Evolutionary conservation across 30 jellyfish, hydroid and myxozoan species (phyloP).

Genomic region (Cassiopea xamachana): DNA sequence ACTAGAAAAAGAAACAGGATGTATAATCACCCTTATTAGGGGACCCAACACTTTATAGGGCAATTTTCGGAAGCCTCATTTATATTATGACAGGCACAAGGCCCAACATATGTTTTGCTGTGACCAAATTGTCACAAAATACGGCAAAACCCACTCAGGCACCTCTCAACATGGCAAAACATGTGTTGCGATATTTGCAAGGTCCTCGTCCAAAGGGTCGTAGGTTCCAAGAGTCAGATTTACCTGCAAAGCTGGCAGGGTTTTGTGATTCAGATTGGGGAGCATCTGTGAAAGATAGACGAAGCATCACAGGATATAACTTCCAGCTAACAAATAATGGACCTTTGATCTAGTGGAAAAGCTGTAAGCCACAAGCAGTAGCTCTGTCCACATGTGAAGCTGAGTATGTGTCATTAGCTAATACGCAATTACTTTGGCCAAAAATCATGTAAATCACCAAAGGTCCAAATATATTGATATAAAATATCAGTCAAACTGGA

Average conservation of each 20-base stretch:
- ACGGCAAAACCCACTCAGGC: constrained; percentile 21
- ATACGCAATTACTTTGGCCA: no score
- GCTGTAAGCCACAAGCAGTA: no score
- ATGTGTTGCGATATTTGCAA: constrained; percentile 11
- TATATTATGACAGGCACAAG: neutral
- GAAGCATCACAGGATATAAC: no score
- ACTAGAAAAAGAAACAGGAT: neutral
- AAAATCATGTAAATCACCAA: no score
- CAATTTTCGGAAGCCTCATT: neutral
- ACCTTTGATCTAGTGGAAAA: no score
- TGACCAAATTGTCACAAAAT: constrained; percentile 23
- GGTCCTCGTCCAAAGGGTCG: neutral
- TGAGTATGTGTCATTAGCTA: no score
- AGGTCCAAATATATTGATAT: no score
- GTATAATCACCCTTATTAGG: neutral
- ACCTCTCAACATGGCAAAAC: constrained; percentile 15
- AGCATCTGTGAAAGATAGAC: no score
- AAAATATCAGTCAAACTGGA: no score
- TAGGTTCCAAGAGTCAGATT: neutral
- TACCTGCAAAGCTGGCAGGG: neutral
- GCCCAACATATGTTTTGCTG: constrained; percentile 8
- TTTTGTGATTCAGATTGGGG: neutral
- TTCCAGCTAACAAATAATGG: no score
- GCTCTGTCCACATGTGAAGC: no score
- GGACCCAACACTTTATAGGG: neutral